Base-by-base conservation (phyloP, 2,113 vertebrate species). In the Chrysemys picta region DNA sequence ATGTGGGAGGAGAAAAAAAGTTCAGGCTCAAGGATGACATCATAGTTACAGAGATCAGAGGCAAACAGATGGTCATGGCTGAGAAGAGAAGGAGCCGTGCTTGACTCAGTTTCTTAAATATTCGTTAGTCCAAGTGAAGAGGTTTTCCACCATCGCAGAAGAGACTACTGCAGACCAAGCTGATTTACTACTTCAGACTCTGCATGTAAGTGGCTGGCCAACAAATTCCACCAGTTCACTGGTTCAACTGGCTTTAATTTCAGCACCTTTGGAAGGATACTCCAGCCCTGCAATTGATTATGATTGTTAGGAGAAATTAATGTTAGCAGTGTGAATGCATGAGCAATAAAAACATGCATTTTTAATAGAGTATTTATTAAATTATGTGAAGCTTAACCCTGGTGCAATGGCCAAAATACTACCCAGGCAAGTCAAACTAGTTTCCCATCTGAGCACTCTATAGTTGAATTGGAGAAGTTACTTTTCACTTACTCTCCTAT, bases 161-260 rank as follows among this genome's bases (percentile, higher is more conserved):
- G 81, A 93, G 42, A 78, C 0, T 87, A 91, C 54, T 91, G 81
- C 82, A 96, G 79, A 52, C n/a, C 93, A 89, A 87, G 85, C 69
- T 86, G 62, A 65, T 65, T 62, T 86, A 94, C 62, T 84, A 56
- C 56, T 89, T 89, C 47, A 69, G 91, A 38, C 21, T 16, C 80
- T 94, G 78, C 47, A 80, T 62, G 59, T 38, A 82, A 45, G 80
- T 83, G 82, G 87, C 38, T 90, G 87, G 57, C 12, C 75, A 72
- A 90, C 89, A 82, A 95, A 95, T 84, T 85, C 83, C 80, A 93
- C 29, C 87, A 93, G 38, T 89, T 82, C 93, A 96, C 9, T 38
- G n/a, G 65, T 72, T 72, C 65, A 86, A 93, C 45, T 89, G 87
- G 65, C 87, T 87, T 62, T 82, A 82, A 80, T 82, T 88, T 78